These are phyloP conservation scores for Ciona savignyi DNA, from an alignment of 23 tunicate species.

Conservation along the genomic window DNA sequence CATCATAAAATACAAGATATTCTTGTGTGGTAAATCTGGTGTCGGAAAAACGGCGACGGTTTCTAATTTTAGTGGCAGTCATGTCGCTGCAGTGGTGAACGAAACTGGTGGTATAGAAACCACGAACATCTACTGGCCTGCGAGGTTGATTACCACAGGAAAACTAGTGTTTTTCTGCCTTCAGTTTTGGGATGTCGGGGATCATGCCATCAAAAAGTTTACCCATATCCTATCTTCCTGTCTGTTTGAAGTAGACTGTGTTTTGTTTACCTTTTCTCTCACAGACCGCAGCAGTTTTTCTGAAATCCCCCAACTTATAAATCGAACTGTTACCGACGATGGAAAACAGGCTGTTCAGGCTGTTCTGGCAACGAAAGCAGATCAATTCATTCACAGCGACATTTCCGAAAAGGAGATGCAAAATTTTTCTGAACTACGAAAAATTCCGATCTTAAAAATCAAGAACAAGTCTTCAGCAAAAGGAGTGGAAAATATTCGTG, in stretches of 20 bases:
- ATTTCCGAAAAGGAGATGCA: constrained; percentile 66
- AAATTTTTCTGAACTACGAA: constrained; percentile 29
- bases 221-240: constrained; percentile 88
- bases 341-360: constrained; percentile 42
- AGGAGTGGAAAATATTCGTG: constrained; percentile 25
- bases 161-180: constrained; percentile 65
- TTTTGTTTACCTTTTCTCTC: constrained; percentile 56
- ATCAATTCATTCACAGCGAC: constrained; percentile 74
- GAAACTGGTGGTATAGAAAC: constrained; percentile 76
- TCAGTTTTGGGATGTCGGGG: constrained; percentile 91
- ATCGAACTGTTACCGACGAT: constrained; percentile 23
- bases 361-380: constrained; percentile 71
- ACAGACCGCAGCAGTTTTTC: constrained; percentile 71
- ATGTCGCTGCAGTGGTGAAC: constrained; percentile 1
- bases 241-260: constrained; percentile 47
- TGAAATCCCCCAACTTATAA: constrained; percentile 41
- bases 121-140: constrained; percentile 73
- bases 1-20: constrained; percentile 60
- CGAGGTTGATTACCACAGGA: constrained; percentile 33
- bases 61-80: constrained; percentile 46
- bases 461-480: constrained; percentile 4
- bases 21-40: constrained; percentile 75
- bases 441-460: constrained; percentile 38
- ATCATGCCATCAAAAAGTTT: constrained; percentile 76
- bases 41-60: constrained; percentile 78